Percentiles rank a stretch among this genome's conserved stretches.
Conservation (phyloP, 2,797 vertebrate species). For the Premnoplex brunnescens region DNA sequence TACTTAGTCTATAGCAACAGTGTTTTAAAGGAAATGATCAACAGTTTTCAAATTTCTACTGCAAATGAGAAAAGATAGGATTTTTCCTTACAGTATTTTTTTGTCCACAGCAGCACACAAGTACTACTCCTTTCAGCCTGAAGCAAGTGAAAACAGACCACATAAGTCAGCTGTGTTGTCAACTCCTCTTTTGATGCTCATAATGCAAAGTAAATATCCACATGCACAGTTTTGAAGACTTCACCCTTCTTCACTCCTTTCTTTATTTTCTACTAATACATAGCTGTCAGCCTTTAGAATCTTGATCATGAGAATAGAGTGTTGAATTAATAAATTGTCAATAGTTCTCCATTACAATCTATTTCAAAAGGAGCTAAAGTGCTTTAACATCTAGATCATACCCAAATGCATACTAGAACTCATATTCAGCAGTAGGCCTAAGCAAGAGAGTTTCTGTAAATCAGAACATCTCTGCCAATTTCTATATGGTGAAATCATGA, state of each 20-base stretch:
- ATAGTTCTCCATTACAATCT: not conserved
- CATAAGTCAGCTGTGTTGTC: not conserved
- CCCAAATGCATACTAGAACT: not conserved
- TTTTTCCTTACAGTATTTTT: not conserved
- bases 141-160: not conserved
- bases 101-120: not conserved
- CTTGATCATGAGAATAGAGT: not conserved
- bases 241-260: not conserved
- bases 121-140: not conserved
- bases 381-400: not conserved
- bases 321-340: not conserved
- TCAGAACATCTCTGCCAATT: not conserved
- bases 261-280: not conserved
- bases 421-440: not conserved
- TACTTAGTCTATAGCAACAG: not conserved
- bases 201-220: not conserved
- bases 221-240: not conserved
- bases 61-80: not conserved
- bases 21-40: not conserved
- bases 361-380: not conserved
- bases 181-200: not conserved
- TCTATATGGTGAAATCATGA: not conserved
- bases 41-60: not conserved
- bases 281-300: not conserved
- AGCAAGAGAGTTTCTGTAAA: not conserved